phyloP scores from a whole-genome alignment of 2,113 vertebrate genomes.

The Nesogale talazaci region DNA sequence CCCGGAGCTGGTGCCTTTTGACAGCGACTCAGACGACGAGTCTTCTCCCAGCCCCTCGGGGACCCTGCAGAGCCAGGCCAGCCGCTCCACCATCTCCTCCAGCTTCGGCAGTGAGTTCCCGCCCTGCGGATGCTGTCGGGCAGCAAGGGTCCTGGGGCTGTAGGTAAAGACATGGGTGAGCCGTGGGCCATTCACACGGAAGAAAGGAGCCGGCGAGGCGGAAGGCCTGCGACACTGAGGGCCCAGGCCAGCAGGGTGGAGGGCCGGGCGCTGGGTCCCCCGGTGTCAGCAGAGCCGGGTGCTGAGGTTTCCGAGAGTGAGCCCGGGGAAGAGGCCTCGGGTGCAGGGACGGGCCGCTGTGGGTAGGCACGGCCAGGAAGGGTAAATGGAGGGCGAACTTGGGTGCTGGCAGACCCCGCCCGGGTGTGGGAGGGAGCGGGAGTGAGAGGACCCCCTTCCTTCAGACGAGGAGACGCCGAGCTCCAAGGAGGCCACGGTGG shows the following conservation, averaged over 20 bases:
- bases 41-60: constrained; percentile 97
- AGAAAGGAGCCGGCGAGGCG: neutral
- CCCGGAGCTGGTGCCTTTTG: constrained; percentile 94
- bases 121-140: too few relatives aligned
- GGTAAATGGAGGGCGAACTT: neutral
- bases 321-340: neutral
- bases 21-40: constrained; percentile 97
- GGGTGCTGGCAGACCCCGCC: neutral
- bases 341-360: neutral
- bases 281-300: neutral
- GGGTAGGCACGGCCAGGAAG: neutral
- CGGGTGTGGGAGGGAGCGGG: neutral
- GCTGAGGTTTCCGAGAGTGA: neutral
- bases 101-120: constrained; percentile 94
- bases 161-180: neutral
- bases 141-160: neutral
- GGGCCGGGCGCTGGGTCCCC: too few relatives aligned
- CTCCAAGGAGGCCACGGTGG: constrained; percentile 93
- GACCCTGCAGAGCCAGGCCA: constrained; percentile 97
- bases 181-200: neutral
- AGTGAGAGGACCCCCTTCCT: neutral
- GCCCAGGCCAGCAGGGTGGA: neutral
- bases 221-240: neutral
- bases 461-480: constrained; percentile 94
- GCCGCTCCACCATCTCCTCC: constrained; percentile 97